A percentile compares a stretch with the other conserved stretches of the same genome.
Conservation (phyloP, 2,113 vertebrate species). For the Probosciger aterrimus region DNA sequence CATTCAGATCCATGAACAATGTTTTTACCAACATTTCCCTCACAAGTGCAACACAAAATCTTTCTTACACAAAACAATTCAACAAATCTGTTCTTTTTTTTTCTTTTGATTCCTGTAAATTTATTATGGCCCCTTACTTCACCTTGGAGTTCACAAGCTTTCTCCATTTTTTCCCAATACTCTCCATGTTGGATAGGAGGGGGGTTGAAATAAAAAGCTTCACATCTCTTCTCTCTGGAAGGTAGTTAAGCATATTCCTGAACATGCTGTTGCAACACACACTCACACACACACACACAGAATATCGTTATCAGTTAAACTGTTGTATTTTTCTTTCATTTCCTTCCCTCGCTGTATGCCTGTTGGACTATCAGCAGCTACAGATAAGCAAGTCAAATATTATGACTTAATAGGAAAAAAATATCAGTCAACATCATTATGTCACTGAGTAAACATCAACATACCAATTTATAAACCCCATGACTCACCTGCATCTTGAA, state of each 20-base stretch:
- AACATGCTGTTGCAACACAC: neutral
- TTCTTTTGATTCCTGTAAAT: neutral
- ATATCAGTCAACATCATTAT: neutral
- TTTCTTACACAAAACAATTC: neutral
- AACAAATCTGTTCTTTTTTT: neutral
- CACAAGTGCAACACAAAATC: neutral
- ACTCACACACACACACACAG: neutral
- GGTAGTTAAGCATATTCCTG: neutral
- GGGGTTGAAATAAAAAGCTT: neutral
- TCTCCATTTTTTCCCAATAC: neutral
- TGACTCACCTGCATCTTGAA: neutral
- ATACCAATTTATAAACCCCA: neutral
- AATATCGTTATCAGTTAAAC: fast-evolving
- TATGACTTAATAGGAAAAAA: neutral
- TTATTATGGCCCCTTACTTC: neutral
- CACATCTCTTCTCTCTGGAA: neutral
- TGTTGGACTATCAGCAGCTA: neutral
- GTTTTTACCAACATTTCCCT: neutral
- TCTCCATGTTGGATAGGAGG: neutral
- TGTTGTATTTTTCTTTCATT: neutral
- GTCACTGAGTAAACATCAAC: neutral
- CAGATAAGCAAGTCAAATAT: neutral
- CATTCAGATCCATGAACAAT: neutral
- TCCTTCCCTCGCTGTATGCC: neutral
- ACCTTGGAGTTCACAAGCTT: neutral